Base-by-base conservation (phyloP, 2,888 invertebrate species). In the Homarus gammarus region DNA sequence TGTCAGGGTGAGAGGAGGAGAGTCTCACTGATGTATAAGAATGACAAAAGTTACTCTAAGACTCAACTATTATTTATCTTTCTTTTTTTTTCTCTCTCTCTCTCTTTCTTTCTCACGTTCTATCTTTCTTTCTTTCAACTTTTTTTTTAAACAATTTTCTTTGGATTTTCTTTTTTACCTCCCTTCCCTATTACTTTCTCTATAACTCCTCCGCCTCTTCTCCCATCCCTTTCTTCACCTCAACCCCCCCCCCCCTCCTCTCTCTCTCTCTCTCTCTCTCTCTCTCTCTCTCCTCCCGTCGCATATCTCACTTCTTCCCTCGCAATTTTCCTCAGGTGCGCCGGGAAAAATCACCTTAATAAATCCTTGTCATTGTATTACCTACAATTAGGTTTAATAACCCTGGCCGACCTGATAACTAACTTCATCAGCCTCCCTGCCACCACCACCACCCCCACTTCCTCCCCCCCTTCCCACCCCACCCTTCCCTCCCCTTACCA, bases 321-420 rank as follows among this genome's bases (percentile, higher is more conserved):
- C 6, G 31, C 75, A 40, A 75, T 75, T 75, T 75, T 27, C 40
- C n/a, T 40, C 75, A 22, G 44, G 44, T 22, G 38, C 75, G 44
- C 40, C 49, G 40, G 49, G 49, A n/a, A 75, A n/a, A 49, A 75
- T 75, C 22, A 75, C 40, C 40, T 44, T 75, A 75, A 75, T 75
- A 75, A 75, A 75, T 75, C 49, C 75, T 33, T 75, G 75, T 49
- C 75, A 44, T 75, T 75, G 27, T 40, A 75, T 75, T 44, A 75
- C 44, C 44, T 75, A 49, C 38, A 38, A 75, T 75, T 44, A 75
- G 40, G 22, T 18, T 38, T 75, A 75, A 75, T 75, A 75, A 75
- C 75, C 40, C 75, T 15, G 40, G 12, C 31, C 10, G 31, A 10
- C 75, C 31, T 40, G 49, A 75, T 75, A 75, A 75, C n/a, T 51